These are phyloP conservation scores for Acleris laterana DNA, from an alignment of 2,888 invertebrate species.

Conservation along the genomic window DNA sequence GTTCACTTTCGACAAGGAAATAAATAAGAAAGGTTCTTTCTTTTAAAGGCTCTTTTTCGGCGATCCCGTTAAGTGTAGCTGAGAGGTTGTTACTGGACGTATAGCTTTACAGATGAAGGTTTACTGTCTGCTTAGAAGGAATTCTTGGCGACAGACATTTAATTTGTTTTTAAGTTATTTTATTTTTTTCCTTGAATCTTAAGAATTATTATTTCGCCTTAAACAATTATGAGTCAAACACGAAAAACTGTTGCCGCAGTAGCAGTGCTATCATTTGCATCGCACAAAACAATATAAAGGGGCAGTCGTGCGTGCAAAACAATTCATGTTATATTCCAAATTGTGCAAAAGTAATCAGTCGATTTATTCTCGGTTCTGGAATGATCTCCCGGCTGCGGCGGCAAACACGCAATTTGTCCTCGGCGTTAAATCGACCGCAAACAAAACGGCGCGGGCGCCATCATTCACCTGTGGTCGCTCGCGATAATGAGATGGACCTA, in stretches of 20 bases:
- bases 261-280: conserved; percentile 43
- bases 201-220: background rate
- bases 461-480: conserved; percentile 83
- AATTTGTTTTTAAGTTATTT: background rate
- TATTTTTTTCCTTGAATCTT: background rate
- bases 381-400: conserved; percentile 74
- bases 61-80: conserved; percentile 45
- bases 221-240: conserved; percentile 4
- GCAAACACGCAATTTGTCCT: conserved; percentile 83
- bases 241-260: conserved; percentile 8
- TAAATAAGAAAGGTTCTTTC: conserved; percentile 63
- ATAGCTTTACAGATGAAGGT: conserved; percentile 19
- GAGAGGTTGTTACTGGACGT: conserved; percentile 18
- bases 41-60: conserved; percentile 62
- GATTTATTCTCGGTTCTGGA: conserved; percentile 69
- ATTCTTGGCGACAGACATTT: conserved; percentile 7
- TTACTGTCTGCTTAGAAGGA: background rate
- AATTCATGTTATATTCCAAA: conserved; percentile 64
- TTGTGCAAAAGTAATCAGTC: conserved; percentile 67
- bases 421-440: conserved; percentile 83
- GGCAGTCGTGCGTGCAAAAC: conserved; percentile 46
- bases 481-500: conserved; percentile 83
- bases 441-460: conserved; percentile 79
- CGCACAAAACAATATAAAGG: conserved; percentile 45
- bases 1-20: conserved; percentile 75